Base-by-base conservation (phyloP, 2,113 vertebrate species). In the Pheucticus melanocephalus region DNA sequence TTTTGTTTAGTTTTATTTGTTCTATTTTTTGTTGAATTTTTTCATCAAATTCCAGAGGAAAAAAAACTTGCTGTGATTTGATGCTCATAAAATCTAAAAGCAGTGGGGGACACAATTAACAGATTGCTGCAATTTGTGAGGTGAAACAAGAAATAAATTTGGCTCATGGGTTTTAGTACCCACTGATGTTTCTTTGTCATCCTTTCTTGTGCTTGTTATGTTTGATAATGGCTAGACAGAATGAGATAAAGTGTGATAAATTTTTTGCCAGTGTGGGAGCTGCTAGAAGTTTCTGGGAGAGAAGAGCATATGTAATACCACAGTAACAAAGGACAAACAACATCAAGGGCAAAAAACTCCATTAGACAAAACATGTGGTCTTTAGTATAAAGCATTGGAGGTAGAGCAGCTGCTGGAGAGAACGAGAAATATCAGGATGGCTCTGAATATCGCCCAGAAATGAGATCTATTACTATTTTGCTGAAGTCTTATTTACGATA, bases 61-160 rank as follows among this genome's bases (percentile, higher is more conserved):
- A 70, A 56, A 84, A 77, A 73, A 59, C 19, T 70, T 92, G 59
- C 56, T 83, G 40, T 76, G 68, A 81, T 91, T 69, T 76, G 50
- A 47, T 84, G 60, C 20, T 81, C 59, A 63, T 84, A 82, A 94
- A 92, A 76, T 92, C 33, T 82, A 87, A 90, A 84, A 84, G 33
- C 76, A 77, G 33, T 50, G 16, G 47, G 92, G 68, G 42, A 63
- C 28, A 57, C 86, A 94, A 90, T 95, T 95, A 96, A 88, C 54
- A 81, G 64, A 90, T 95, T 0, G 3, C 64, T 90, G 70, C 0
- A 1, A 80, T 91, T 82, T 87, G 84, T 87, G 94, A 95, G 72
- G 71, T 92, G 68, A 88, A 94, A 77, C 86, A 88, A 59, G 31
- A 88, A 54, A 57, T 95, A 11, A 85, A 87, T 85, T 91, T 89